Evolutionary conservation across 2,888 invertebrate genomes (phyloP), one percentile per base, ranked within the genome.

Genomic region (Galerucella nymphaeae): DNA sequence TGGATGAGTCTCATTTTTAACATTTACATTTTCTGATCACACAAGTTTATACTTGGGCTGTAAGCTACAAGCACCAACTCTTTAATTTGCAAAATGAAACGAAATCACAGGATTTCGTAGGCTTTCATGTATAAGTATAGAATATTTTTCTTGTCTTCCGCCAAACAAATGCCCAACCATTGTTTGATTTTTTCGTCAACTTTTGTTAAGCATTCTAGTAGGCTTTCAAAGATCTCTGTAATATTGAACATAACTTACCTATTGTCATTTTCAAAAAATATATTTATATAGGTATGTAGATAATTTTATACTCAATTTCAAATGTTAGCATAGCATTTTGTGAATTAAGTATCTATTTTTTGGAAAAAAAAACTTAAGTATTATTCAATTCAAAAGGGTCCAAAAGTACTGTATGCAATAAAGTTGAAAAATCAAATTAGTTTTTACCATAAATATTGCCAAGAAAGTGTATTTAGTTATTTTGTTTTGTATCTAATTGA

Each of bases 151-250:
- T 77, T 75, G 79, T 80, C 80, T 79, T 80, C 79, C 80, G 75
- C 75, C 66, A 75, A 64, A 68, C 58, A 66, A 66, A 71, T 73
- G 66, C 72, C 72, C 75, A 74, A 66, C 61, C 61, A 66, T 55
- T 69, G 63, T 61, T 50, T 67, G 63, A 66, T 72, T 45, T 42
- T 67, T 67, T 66, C 14, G 58, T 23, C 18, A 69, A 66, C 58
- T 76, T 77, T 45, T 41, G 67, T 70, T 70, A 57, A 63, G 48
- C 71, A 71, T 77, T 75, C 73, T 66, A 70, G 72, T 82, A 82
- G 81, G 83, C 83, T 84, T 84, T 84, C 83, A 83, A 86, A 81
- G 86, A 86, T 86, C 86, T 87, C 87, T 85, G 83, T 81, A 81
- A 83, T 80, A 80, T 83, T 78, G 80, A 82, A 82, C 77, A 81